Base-by-base conservation (phyloP, 2,113 vertebrate species). In the Otus sunia region DNA sequence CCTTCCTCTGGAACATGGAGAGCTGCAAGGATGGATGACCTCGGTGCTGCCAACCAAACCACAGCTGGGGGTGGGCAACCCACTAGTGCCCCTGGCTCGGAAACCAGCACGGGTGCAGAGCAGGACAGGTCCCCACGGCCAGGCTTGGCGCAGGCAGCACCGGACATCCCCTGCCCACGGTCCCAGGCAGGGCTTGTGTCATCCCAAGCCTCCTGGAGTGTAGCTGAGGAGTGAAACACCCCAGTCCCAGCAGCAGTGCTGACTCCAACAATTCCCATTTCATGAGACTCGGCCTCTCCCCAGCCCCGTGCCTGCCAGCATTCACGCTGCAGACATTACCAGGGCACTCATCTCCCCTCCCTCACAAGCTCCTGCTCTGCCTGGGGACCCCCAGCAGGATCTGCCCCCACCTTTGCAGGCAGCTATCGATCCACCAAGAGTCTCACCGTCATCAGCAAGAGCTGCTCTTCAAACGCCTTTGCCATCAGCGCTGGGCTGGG, bases 31-130 rank as follows among this genome's bases (percentile, higher is more conserved):
- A 58, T 5, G 13, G 37, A 20, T 39, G 34, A 10, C 4, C 26
- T 52, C 3, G 1, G 29, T 4, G 4, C 45, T 85, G 64, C 55
- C 59, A n/a, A 16, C 30, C 13, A 41, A 84, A 59, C 53, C 1
- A 0, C 26, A 78, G 66, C 17, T 9, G 27, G 37, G 22, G 43
- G 4, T 2, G 12, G 34, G 25, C 8, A 11, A 66, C n/a, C 30
- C 41, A 11, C 36, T 68, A 2, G 1, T 43, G 9, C 37, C 15
- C 4, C 53, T 45, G 18, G 17, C 26, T 83, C 1, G 0, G 64
- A 50, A 53, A 41, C 15, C 1, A 0, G 13, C n/a, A 19, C 1
- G 0, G 13, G 4, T 43, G 8, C 55, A 87, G 59, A 55, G 56
- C 23, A 64, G 85, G 32, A 39, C 2, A 7, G 34, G 13, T 66